A percentile compares a stretch with the other conserved stretches of the same genome.
These are phyloP conservation scores for Pollicipes pollicipes DNA, from an alignment of 1,140 invertebrate genomes.

Conservation along the genomic window DNA sequence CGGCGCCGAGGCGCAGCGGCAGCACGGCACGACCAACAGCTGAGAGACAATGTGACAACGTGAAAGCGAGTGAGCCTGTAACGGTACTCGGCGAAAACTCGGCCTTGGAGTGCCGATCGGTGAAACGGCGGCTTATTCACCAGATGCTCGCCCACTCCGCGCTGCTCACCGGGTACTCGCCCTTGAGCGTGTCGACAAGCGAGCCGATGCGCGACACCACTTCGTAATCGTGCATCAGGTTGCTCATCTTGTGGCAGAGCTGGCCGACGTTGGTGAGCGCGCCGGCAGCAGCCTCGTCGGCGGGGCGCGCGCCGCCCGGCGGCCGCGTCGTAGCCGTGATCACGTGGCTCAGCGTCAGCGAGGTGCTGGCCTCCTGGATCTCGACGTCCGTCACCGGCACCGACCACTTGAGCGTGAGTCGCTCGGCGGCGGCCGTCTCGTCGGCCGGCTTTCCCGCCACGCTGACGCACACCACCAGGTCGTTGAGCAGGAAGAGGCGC, in stretches of 20 bases:
- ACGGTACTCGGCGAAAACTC: too few relatives aligned
- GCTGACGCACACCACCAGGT: constrained; percentile 76
- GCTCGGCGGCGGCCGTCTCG: constrained; percentile 33
- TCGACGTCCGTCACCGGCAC: constrained; percentile 72
- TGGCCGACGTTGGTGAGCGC: constrained; percentile 38
- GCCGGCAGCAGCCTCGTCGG: background rate
- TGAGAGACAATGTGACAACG: too few relatives aligned
- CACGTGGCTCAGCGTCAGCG: constrained; percentile 54
- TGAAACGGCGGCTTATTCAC: too few relatives aligned
- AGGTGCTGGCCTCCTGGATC: constrained; percentile 54
- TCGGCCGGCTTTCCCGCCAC: constrained; percentile 40
- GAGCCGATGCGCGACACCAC: constrained; percentile 49
- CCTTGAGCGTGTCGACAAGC: constrained; percentile 50
- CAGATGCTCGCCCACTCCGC: too few relatives aligned
- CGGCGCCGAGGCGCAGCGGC: too few relatives aligned
- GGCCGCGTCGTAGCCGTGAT: constrained; percentile 35
- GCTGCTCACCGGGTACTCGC: constrained; percentile 37
- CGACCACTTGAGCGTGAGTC: constrained; percentile 69
- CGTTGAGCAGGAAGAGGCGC: constrained; percentile 68
- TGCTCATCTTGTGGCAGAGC: constrained; percentile 66
- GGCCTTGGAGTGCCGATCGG: too few relatives aligned
- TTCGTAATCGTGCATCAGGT: constrained; percentile 83
- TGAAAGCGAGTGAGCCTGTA: too few relatives aligned
- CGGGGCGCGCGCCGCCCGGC: constrained; percentile 2
- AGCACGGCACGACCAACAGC: too few relatives aligned